Evolutionary conservation across 2,797 vertebrate genomes (phyloP).

Genomic region (Leucoraja ocellata): DNA sequence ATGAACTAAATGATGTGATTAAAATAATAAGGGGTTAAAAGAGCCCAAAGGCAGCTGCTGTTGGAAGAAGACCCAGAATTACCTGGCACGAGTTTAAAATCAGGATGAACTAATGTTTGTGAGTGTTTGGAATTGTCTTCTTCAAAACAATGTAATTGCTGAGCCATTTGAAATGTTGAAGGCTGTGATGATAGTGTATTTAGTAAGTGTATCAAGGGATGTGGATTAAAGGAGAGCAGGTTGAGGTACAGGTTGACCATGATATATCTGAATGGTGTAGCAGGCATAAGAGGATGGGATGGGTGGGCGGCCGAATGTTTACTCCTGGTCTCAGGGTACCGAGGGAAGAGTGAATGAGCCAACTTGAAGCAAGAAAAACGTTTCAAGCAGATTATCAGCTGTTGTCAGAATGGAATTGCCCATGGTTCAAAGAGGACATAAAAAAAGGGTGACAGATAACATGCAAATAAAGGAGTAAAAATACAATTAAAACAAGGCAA

Average conservation of each 20-base stretch:
- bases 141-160: background rate
- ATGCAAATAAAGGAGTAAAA: background rate
- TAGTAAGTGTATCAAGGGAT: background rate
- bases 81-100: background rate
- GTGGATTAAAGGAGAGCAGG: background rate
- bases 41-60: no score
- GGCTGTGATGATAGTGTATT: background rate
- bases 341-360: background rate
- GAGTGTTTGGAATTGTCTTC: background rate
- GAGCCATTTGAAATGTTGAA: background rate
- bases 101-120: no score
- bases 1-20: background rate
- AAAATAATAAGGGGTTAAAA: background rate
- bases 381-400: background rate
- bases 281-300: background rate
- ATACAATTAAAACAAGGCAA: constrained; percentile 12
- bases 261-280: no score
- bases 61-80: background rate
- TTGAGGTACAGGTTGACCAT: background rate
- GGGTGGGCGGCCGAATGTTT: background rate
- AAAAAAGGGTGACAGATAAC: background rate
- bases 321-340: background rate
- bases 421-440: background rate
- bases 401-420: background rate
- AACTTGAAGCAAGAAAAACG: background rate